These are phyloP conservation scores for Lordiphosa mommai DNA, from an alignment of 1,140 invertebrate species.

Conservation along the genomic window DNA sequence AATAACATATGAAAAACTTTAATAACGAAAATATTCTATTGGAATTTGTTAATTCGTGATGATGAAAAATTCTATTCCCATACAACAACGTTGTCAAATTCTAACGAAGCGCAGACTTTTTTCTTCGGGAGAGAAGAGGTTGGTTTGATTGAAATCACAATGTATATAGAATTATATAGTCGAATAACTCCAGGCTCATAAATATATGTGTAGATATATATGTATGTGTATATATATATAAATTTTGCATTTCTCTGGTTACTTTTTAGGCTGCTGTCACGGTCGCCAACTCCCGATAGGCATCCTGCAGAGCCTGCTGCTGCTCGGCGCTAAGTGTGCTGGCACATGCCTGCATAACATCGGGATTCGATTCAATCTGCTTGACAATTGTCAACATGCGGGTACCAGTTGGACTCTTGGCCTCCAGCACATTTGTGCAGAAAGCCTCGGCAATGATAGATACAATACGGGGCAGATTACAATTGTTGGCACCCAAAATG, in stretches of 20 bases:
- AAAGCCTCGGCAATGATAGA: conserved; percentile 94
- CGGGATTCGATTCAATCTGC: conserved; percentile 87
- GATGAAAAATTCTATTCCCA: conserved; percentile 31
- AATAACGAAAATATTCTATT: conserved; percentile 61
- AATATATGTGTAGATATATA: conserved; percentile 21
- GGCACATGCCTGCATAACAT: conserved; percentile 91
- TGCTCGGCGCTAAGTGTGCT: conserved; percentile 88
- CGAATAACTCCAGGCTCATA: conserved; percentile 39
- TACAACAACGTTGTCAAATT: conserved; percentile 57
- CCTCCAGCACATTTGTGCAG: conserved; percentile 88
- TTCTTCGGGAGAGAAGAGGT: conserved; percentile 60
- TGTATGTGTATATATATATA: conserved; percentile 22
- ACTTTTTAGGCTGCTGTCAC: conserved; percentile 28
- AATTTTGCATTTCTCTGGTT: conserved; percentile 6
- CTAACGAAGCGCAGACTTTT: conserved; percentile 61
- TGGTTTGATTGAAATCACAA: conserved; percentile 68
- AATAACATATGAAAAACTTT: conserved; percentile 49
- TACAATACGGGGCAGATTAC: conserved; percentile 93
- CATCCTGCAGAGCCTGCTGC: conserved; percentile 89
- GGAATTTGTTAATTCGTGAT: conserved; percentile 49
- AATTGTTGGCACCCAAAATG: conserved; percentile 91
- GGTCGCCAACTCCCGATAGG: conserved; percentile 78
- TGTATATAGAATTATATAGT: conserved; percentile 52
- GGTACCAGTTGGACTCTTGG: conserved; percentile 81
- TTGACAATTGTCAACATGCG: conserved; percentile 86